Base-by-base conservation (phyloP, 2,797 vertebrate genomes). In the Sandelia bainsii region DNA sequence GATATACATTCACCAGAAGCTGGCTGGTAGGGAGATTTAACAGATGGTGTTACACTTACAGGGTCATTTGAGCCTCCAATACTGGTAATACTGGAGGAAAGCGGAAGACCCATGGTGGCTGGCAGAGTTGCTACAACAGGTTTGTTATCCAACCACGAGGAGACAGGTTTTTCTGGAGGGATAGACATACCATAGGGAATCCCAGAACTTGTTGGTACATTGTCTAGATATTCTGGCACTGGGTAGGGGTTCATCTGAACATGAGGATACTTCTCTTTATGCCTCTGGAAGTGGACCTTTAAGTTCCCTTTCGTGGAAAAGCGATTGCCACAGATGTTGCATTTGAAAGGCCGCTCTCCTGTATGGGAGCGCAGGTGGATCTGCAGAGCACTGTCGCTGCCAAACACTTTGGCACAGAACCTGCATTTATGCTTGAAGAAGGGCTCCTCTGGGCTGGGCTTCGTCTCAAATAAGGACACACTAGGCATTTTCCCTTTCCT, bases 181-280 rank as follows among this genome's bases (percentile, higher is more conserved):
- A 99, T 83, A 0, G 97, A 96, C 98, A 99, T 98, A 25, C 98
- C 97, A 0, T 98, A 99, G 0, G 98, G 97, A 86, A 99, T 97
- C 74, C 94, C 98, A 69, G 97, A 97, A 89, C 93, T 98, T 37
- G 98, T 99, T 91, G 98, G 98, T 89, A 99, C 95, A 0, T 96
- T 99, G 93, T 99, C 98, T 67, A 99, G 96, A 93, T 99, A 99
- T 91, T 99, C 98, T 62, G 98, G 98, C 82, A 99, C 98, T 0
- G 98, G 98, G 83, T 99, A 98, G 20, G 98, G 98, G 81, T 99
- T 99, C 98, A 99, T 99, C 90, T 99, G 98, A 88, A 99, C 96
- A 71, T 98, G 96, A 59, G 98, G 98, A 75, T 99, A 98, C 92
- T 98, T 99, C 75, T 99, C 98, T 93, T 97, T 99, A 83, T 99